A percentile compares a stretch with the other conserved stretches of the same genome.
These are phyloP conservation scores for Podiceps cristatus DNA, from an alignment of 2,113 vertebrate species.

Conservation along the genomic window DNA sequence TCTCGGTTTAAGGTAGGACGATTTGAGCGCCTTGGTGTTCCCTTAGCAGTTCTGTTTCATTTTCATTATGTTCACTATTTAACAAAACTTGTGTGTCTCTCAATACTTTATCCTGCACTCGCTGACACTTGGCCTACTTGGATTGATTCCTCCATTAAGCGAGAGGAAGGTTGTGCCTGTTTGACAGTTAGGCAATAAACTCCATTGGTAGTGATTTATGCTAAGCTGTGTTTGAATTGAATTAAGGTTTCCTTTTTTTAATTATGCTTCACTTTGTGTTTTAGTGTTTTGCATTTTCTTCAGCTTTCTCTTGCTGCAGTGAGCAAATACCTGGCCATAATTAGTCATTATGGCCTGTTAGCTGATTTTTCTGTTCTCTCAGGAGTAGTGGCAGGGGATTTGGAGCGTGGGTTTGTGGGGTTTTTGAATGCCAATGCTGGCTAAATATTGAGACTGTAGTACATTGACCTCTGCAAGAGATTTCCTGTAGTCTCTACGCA, in stretches of 20 bases:
- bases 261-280: not conserved
- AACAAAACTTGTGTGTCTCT: not conserved
- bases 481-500: not conserved
- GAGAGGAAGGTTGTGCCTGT: not conserved
- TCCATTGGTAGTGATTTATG: not conserved
- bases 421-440: not conserved
- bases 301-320: not conserved
- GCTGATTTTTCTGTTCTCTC: not conserved
- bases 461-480: not conserved
- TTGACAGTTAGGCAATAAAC: not conserved
- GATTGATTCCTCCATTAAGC: not conserved
- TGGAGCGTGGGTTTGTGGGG: not conserved
- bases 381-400: not conserved
- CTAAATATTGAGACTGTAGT: not conserved
- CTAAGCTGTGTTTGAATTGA: not conserved
- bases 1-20: not conserved
- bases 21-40: not conserved
- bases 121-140: not conserved
- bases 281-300: not conserved
- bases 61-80: not conserved
- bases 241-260: not conserved
- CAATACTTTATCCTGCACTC: not conserved
- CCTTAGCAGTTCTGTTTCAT: not conserved
- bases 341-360: not conserved
- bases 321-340: not conserved